phyloP scores from a whole-genome alignment of 2,888 invertebrate genomes.

The Lasius fuliginosus region DNA sequence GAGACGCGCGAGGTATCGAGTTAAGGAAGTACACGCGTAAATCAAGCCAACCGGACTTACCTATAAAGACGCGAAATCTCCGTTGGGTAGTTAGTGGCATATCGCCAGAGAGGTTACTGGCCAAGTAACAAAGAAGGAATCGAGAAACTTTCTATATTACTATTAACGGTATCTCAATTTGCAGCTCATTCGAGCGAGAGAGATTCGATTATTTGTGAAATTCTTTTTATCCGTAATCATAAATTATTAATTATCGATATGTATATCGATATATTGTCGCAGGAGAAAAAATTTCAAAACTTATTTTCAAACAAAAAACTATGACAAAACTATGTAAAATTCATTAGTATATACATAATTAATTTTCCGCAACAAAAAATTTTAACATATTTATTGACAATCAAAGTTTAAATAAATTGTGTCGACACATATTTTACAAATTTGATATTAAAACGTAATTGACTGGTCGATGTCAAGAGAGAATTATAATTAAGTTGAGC shows the following conservation, averaged over 20 bases:
- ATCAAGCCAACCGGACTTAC: constrained; percentile 39
- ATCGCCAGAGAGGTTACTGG: constrained; percentile 50
- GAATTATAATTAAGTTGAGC: background rate
- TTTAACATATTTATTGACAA: background rate
- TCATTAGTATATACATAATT: background rate
- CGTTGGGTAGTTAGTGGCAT: constrained; percentile 54
- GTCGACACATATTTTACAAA: background rate
- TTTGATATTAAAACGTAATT: background rate
- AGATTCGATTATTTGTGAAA: constrained; percentile 9
- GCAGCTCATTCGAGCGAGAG: background rate
- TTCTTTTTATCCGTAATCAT: background rate
- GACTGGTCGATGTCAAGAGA: background rate
- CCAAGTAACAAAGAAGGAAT: constrained; percentile 51
- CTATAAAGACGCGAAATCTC: constrained; percentile 52
- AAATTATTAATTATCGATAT: background rate
- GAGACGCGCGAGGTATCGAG: constrained; percentile 3
- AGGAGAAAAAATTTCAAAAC: background rate
- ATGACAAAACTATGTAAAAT: background rate
- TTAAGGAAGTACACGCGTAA: constrained; percentile 33
- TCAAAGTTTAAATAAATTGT: background rate
- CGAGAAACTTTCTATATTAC: constrained; percentile 29
- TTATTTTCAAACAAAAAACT: too few relatives aligned
- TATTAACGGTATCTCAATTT: constrained; percentile 41
- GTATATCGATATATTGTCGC: background rate
- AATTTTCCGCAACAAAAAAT: background rate